A percentile compares a stretch with the other conserved stretches of the same genome.
Conservation (phyloP, 2,113 vertebrate genomes). For the Colius striatus region DNA sequence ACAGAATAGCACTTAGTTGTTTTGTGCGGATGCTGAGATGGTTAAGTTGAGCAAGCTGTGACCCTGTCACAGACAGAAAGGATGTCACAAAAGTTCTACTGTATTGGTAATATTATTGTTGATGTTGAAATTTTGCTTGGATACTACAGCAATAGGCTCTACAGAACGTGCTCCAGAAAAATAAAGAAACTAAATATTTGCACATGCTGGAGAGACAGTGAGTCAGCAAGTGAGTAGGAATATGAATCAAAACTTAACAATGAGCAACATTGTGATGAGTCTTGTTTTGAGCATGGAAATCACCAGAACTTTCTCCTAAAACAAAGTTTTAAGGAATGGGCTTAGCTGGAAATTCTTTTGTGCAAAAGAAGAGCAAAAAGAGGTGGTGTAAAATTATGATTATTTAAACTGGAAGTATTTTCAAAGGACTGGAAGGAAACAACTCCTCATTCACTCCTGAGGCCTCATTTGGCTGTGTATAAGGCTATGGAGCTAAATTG, state of each 20-base stretch:
- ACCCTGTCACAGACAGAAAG: not conserved
- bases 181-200: conserved; percentile 50
- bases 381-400: not conserved
- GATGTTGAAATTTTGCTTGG: conserved; percentile 44
- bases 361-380: not conserved
- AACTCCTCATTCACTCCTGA: not conserved
- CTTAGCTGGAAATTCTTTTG: not conserved
- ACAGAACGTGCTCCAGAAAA: not conserved
- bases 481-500: not conserved
- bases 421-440: conserved; percentile 22
- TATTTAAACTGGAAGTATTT: not conserved
- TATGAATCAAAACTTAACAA: conserved; percentile 28
- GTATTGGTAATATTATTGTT: conserved; percentile 22
- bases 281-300: not conserved
- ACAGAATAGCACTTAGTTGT: not conserved
- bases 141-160: conserved; percentile 5
- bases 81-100: not conserved
- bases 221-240: conserved; percentile 36
- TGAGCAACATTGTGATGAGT: not conserved
- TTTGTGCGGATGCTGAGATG: not conserved
- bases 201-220: conserved; percentile 25
- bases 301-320: not conserved
- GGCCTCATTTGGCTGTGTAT: not conserved
- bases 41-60: not conserved
- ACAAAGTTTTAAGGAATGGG: not conserved